phyloP scores from a whole-genome alignment of 2,797 vertebrate genomes.

The Salarias fasciatus region DNA sequence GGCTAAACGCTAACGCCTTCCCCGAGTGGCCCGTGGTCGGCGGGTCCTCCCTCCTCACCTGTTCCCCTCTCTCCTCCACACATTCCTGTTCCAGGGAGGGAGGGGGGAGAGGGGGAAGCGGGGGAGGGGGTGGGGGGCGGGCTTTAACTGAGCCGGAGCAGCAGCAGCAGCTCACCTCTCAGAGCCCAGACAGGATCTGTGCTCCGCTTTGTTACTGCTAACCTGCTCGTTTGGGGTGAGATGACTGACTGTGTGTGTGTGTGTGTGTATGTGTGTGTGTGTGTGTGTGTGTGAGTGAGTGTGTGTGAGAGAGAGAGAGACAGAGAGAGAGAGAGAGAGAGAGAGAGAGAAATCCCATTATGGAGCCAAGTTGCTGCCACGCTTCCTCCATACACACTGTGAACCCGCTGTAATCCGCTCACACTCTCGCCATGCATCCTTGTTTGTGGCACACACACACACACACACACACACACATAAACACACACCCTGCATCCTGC shows the following conservation, averaged over 20 bases:
- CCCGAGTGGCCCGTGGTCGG: conserved; percentile 35
- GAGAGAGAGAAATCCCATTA: conserved; percentile 81
- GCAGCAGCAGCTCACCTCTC: conserved; percentile 71
- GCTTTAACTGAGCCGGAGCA: conserved; percentile 74
- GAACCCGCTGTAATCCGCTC: conserved; percentile 83
- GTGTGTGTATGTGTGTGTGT: conserved; percentile 38
- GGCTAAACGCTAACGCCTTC: conserved; percentile 39
- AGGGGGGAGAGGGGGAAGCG: conserved; percentile 69
- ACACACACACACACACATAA: conserved; percentile 41
- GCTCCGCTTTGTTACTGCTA: conserved; percentile 74
- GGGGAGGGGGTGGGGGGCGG: conserved; percentile 65
- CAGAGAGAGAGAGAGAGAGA: conserved; percentile 13
- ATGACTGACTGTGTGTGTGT: conserved; percentile 48
- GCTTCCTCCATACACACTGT: conserved; percentile 75
- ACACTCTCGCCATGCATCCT: conserved; percentile 73
- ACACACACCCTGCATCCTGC: conserved; percentile 55
- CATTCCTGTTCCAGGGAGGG: conserved; percentile 37
- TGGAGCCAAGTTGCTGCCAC: conserved; percentile 75
- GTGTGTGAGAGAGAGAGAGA: conserved; percentile 63
- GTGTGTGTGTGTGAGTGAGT: conserved; percentile 17
- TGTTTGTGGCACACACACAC: conserved; percentile 51
- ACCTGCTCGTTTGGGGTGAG: conserved; percentile 80
- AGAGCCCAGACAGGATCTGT: conserved; percentile 72
- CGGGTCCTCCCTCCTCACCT: background rate
- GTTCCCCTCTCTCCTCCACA: background rate